These are phyloP conservation scores for Zaprionus nigranus DNA, from an alignment of 1,140 invertebrate species.

Conservation along the genomic window DNA sequence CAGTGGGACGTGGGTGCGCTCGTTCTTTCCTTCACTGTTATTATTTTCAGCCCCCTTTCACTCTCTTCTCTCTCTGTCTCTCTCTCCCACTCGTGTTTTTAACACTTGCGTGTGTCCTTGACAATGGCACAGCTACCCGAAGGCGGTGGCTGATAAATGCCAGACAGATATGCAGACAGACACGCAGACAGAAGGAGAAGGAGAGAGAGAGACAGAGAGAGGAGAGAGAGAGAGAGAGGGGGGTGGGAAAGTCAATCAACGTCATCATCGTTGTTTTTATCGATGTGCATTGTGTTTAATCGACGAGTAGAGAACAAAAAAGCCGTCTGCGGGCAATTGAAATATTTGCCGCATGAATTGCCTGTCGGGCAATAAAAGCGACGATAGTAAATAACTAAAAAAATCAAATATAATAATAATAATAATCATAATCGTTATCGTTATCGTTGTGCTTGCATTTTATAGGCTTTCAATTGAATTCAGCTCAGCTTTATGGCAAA, in stretches of 20 bases:
- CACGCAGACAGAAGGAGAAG: not conserved
- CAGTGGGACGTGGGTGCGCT: not conserved
- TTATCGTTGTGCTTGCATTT: constrained; percentile 12
- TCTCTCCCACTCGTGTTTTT: constrained; percentile 35
- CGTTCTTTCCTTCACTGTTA: not conserved
- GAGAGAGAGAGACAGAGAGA: not conserved
- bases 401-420: not conserved
- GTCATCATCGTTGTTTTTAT: constrained; percentile 30
- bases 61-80: constrained; percentile 4
- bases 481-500: not conserved
- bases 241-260: constrained; percentile 22
- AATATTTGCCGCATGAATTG: constrained; percentile 24
- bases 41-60: constrained; percentile 15
- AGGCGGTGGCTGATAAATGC: constrained; percentile 52
- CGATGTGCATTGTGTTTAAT: constrained; percentile 35
- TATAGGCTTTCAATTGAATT: constrained; percentile 18
- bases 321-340: constrained; percentile 14
- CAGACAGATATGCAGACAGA: constrained; percentile 17
- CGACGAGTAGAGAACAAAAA: constrained; percentile 21
- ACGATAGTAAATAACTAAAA: constrained; percentile 9
- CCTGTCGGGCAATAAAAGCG: constrained; percentile 14
- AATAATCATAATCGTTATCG: constrained; percentile 19
- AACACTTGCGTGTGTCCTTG: constrained; percentile 62
- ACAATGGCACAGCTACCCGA: constrained; percentile 24
- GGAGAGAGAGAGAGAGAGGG: too few relatives aligned